A percentile compares a stretch with the other conserved stretches of the same genome.
Conservation (phyloP, 2,113 vertebrate species). For the Artemisiospiza belli region DNA sequence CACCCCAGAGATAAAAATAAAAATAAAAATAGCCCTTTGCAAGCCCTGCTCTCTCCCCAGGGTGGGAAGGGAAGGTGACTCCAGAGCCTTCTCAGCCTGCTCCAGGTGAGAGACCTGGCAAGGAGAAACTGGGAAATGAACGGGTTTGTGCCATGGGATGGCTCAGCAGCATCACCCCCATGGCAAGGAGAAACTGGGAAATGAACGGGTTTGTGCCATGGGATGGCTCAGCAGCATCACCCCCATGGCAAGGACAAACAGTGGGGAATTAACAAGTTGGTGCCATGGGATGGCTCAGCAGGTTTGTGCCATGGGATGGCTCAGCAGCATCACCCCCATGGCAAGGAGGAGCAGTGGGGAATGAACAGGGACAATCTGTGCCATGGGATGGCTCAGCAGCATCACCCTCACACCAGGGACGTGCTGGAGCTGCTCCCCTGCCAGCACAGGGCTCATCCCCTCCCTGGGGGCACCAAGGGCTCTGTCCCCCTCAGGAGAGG, state of each 20-base stretch:
- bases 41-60: neutral
- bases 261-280: neutral
- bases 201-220: neutral
- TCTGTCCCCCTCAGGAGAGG: neutral
- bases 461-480: no score
- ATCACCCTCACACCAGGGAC: accelerated
- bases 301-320: neutral
- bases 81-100: neutral
- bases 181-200: neutral
- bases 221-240: neutral
- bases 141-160: accelerated
- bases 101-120: neutral
- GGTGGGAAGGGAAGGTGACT: neutral
- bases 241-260: no score
- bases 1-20: conserved; percentile 2
- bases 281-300: no score
- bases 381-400: accelerated
- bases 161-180: neutral
- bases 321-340: neutral
- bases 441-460: neutral
- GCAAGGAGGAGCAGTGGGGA: neutral
- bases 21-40: neutral
- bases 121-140: neutral
- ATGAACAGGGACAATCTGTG: neutral
- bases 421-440: neutral